Conservation (phyloP, 2,888 invertebrate genomes). For the Drosophila multiciliata region DNA sequence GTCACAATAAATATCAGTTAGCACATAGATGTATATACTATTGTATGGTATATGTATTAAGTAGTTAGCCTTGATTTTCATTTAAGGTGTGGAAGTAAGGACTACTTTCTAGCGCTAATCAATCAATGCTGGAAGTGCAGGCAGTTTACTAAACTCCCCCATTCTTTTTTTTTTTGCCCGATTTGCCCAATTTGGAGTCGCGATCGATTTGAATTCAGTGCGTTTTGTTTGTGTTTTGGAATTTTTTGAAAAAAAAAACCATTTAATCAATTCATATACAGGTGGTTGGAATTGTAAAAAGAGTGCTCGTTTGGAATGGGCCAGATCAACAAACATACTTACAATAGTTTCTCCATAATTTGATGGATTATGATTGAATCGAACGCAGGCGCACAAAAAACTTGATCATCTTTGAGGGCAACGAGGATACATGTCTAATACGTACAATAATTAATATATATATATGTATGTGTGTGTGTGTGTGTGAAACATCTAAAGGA, state of each 20-base stretch:
- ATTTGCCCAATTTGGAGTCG: slow-evolving; percentile 48
- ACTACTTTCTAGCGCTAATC: slow-evolving; percentile 38
- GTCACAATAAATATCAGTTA: slow-evolving; percentile 15
- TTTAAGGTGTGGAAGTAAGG: slow-evolving; percentile 46
- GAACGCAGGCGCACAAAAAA: slow-evolving; percentile 46
- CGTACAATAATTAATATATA: slow-evolving; percentile 9
- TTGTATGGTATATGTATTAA: slow-evolving; percentile 24
- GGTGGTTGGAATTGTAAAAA: slow-evolving; percentile 84
- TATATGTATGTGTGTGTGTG: slow-evolving; percentile 11
- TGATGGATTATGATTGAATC: slow-evolving; percentile 49
- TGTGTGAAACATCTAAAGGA: slow-evolving; percentile 20
- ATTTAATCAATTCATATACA: slow-evolving; percentile 49
- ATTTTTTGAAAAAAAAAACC: slow-evolving; percentile 42
- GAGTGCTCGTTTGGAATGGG: slow-evolving; percentile 84
- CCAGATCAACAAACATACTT: slow-evolving; percentile 78
- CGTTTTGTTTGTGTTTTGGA: slow-evolving; percentile 40
- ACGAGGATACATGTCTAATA: slow-evolving; percentile 24
- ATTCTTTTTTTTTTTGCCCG: not conserved
- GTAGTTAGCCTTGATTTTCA: slow-evolving; percentile 36
- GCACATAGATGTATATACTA: slow-evolving; percentile 26
- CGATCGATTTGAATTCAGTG: slow-evolving; percentile 81
- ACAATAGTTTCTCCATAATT: slow-evolving; percentile 63
- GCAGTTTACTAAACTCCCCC: slow-evolving; percentile 37
- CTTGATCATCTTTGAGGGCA: slow-evolving; percentile 52
- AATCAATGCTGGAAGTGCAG: slow-evolving; percentile 52